Percentiles rank a stretch among this genome's conserved stretches.
Evolutionary conservation across 2,888 invertebrate genomes (phyloP).

Genomic region (Esperia sulphurella): DNA sequence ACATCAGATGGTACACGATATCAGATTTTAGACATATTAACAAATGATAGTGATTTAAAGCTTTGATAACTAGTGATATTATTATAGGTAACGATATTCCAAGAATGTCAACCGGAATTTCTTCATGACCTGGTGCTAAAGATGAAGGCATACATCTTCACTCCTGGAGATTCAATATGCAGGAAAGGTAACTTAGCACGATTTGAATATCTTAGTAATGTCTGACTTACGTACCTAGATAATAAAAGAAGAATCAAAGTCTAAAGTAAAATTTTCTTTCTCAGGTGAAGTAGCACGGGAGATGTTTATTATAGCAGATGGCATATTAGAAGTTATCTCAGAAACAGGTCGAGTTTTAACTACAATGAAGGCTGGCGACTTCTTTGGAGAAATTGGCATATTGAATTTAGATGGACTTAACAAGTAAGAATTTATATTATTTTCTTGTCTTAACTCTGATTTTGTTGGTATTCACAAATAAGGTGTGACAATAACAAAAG

Average conservation of each 20-base stretch:
- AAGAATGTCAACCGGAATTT: slow-evolving; percentile 98
- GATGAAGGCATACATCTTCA: slow-evolving; percentile 99
- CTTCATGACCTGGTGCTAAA: slow-evolving; percentile 97
- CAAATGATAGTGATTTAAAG: too few species aligned
- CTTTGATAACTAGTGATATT: not conserved
- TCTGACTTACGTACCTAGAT: not conserved
- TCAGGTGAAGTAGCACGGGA: slow-evolving; percentile 92
- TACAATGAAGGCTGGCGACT: slow-evolving; percentile 98
- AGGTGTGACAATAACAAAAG: too few species aligned
- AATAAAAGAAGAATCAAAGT: not conserved
- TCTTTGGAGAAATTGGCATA: slow-evolving; percentile 98
- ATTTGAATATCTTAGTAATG: too few species aligned
- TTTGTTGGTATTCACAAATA: too few species aligned
- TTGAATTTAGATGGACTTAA: slow-evolving; percentile 96
- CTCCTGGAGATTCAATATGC: slow-evolving; percentile 97
- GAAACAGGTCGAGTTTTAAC: slow-evolving; percentile 95
- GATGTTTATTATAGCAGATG: slow-evolving; percentile 99
- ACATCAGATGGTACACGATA: too few species aligned
- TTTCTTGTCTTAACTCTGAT: too few species aligned
- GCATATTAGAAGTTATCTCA: slow-evolving; percentile 96
- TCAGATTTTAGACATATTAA: too few species aligned
- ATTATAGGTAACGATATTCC: slow-evolving; percentile 93
- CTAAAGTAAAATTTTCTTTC: not conserved
- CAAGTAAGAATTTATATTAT: slow-evolving; percentile 83
- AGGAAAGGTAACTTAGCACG: slow-evolving; percentile 84